phyloP scores from a whole-genome alignment of 2,888 invertebrate genomes.

The Spisula subtruncata region DNA sequence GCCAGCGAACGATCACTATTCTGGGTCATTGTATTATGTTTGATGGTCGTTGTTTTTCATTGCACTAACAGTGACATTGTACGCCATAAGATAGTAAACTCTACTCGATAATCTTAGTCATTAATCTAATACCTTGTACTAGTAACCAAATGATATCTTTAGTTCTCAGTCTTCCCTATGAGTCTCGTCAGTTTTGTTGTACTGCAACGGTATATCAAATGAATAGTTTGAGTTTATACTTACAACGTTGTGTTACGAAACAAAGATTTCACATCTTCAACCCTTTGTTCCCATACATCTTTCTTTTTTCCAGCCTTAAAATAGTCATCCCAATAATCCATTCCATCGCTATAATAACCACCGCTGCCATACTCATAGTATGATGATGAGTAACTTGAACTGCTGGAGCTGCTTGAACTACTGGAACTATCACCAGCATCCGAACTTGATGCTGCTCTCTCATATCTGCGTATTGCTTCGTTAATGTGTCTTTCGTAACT shows the following conservation, averaged over 20 bases:
- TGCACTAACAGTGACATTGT: too few species aligned
- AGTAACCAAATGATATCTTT: too few species aligned
- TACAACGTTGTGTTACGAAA: constrained; percentile 15
- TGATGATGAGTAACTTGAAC: neutral
- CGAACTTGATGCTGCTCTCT: neutral
- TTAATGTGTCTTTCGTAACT: neutral
- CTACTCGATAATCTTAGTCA: too few species aligned
- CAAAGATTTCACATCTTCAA: neutral
- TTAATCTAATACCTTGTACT: too few species aligned
- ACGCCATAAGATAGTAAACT: too few species aligned
- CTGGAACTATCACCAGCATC: neutral
- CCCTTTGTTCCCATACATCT: constrained; percentile 37
- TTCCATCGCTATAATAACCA: neutral
- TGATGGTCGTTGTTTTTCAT: too few species aligned
- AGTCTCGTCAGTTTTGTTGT: too few species aligned
- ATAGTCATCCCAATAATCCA: neutral
- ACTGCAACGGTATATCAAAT: too few species aligned
- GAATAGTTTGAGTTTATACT: neutral
- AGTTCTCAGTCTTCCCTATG: too few species aligned
- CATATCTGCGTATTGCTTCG: neutral
- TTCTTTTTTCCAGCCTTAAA: neutral
- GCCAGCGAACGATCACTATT: too few species aligned
- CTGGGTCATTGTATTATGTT: too few species aligned
- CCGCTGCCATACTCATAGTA: neutral
- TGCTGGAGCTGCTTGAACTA: neutral